A percentile compares a stretch with the other conserved stretches of the same genome.
Evolutionary conservation across 2,113 vertebrate genomes (phyloP).

Genomic region (Machaerirhynchus nigripectus): DNA sequence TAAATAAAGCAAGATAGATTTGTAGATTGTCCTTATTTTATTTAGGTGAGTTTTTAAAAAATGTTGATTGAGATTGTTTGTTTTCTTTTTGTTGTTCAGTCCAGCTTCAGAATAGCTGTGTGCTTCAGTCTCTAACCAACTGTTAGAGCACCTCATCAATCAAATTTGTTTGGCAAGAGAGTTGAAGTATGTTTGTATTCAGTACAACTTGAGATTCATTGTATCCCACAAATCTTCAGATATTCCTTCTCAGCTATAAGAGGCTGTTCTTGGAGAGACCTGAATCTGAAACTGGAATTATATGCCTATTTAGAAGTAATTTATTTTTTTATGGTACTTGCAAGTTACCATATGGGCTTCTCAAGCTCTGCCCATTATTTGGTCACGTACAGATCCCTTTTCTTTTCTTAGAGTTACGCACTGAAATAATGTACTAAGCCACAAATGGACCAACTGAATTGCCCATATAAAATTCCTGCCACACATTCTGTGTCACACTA

Average conservation of each 20-base stretch:
- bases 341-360: not conserved
- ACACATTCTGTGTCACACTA: not conserved
- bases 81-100: not conserved
- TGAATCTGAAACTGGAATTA: not conserved
- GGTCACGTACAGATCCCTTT: not conserved
- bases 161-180: constrained; percentile 6
- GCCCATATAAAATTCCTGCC: not conserved
- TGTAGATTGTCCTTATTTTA: not conserved
- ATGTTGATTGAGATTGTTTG: not conserved
- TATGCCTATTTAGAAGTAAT: not conserved
- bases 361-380: not conserved
- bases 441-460: not conserved
- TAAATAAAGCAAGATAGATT: not conserved
- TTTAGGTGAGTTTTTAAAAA: not conserved
- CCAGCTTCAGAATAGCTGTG: not conserved
- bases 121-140: not conserved
- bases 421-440: not conserved
- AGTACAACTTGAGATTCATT: not conserved
- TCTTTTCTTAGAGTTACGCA: not conserved
- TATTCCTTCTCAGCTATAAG: not conserved
- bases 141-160: not conserved
- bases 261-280: not conserved
- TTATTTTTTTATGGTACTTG: not conserved
- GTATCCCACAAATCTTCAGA: not conserved
- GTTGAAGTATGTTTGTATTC: not conserved